These are phyloP conservation scores for Polymixis flavicincta DNA, from an alignment of 2,888 invertebrate species.

Conservation along the genomic window DNA sequence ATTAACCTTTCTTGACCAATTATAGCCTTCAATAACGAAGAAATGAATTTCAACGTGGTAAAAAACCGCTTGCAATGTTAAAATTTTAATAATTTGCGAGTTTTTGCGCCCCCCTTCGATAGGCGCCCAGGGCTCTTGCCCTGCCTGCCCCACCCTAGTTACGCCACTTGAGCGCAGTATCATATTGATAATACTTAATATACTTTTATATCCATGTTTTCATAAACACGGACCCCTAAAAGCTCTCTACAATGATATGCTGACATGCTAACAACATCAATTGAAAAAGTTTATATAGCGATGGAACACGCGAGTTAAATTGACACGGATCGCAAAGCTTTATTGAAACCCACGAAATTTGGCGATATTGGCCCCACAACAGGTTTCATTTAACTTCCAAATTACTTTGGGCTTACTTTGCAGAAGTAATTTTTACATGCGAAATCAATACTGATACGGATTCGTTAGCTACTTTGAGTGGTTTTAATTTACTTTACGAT, in stretches of 20 bases:
- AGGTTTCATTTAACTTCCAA: constrained; percentile 43
- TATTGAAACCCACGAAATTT: constrained; percentile 9
- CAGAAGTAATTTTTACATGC: constrained; percentile 3
- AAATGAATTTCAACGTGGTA: too few species aligned
- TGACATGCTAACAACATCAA: constrained; percentile 51
- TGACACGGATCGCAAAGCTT: constrained; percentile 43
- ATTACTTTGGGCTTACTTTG: constrained; percentile 32
- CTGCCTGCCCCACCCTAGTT: too few species aligned
- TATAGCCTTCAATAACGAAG: too few species aligned
- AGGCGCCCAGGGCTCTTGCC: too few species aligned
- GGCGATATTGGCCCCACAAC: constrained; percentile 17
- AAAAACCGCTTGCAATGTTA: too few species aligned
- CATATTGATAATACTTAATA: not conserved
- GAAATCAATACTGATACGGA: constrained; percentile 12
- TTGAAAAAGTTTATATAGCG: constrained; percentile 60
- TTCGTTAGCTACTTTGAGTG: not conserved
- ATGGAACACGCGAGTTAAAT: constrained; percentile 53
- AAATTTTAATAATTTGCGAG: too few species aligned
- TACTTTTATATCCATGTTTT: constrained; percentile 5
- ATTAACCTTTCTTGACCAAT: too few species aligned
- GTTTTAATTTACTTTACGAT: constrained; percentile 1
- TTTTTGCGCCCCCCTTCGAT: too few species aligned
- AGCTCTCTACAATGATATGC: constrained; percentile 33
- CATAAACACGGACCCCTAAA: constrained; percentile 7
- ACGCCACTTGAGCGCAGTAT: too few species aligned